Conservation (phyloP, 2,888 invertebrate species). For the Euplexia lucipara region DNA sequence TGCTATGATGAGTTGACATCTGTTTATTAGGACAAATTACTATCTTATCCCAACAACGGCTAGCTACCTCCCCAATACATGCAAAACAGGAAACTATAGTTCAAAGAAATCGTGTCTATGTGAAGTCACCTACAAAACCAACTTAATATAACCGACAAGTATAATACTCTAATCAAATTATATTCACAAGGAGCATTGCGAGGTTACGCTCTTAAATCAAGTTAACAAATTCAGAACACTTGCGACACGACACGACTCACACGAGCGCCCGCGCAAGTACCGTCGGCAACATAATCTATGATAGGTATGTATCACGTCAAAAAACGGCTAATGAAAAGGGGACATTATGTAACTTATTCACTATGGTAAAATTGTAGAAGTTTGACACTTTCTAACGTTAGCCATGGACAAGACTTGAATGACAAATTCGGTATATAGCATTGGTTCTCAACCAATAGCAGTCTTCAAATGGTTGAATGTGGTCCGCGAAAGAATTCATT, state of each 20-base stretch:
- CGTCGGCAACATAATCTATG: conserved; percentile 30
- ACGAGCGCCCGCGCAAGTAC: conserved; percentile 45
- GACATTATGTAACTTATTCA: too few relatives aligned
- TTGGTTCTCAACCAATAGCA: too few relatives aligned
- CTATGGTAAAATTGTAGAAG: too few relatives aligned
- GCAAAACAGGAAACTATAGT: neutral
- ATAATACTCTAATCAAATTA: conserved; percentile 52
- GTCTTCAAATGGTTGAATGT: too few relatives aligned
- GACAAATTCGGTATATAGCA: too few relatives aligned
- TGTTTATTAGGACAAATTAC: too few relatives aligned
- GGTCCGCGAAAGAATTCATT: too few relatives aligned
- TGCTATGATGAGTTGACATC: too few relatives aligned
- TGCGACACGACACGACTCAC: conserved; percentile 65
- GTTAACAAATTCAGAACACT: conserved; percentile 65
- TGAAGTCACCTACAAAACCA: neutral
- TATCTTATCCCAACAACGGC: too few relatives aligned
- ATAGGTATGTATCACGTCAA: neutral
- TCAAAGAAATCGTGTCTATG: conserved; percentile 11
- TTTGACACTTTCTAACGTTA: neutral
- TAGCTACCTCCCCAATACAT: neutral
- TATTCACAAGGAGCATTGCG: conserved; percentile 49
- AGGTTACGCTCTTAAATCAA: conserved; percentile 63
- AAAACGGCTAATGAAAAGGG: neutral
- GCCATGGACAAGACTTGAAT: neutral
- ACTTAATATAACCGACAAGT: conserved; percentile 14